Evolutionary conservation across 2,888 invertebrate species (phyloP).

Genomic region (Drosophila formosana): DNA sequence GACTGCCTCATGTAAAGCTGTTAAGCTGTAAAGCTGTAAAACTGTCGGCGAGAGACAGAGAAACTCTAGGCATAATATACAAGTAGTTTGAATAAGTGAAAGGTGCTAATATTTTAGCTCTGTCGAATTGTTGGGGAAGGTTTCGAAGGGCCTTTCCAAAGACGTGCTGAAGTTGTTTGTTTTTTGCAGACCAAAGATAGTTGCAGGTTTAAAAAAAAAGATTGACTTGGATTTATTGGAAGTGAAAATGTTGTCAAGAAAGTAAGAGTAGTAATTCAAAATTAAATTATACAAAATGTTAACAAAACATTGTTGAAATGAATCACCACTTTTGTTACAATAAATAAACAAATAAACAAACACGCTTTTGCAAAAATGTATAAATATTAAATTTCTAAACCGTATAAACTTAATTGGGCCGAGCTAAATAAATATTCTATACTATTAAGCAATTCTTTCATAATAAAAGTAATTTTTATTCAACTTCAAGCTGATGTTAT

Average conservation of each 20-base stretch:
- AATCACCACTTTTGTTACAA: neutral
- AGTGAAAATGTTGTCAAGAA: neutral
- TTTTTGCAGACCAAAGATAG: neutral
- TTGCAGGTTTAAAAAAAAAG: constrained; percentile 1
- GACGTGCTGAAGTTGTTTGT: neutral
- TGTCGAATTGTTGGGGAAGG: constrained; percentile 5
- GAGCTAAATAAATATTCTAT: neutral
- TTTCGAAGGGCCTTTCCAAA: constrained; percentile 16
- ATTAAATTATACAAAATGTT: neutral
- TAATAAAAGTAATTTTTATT: neutral
- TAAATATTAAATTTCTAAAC: neutral
- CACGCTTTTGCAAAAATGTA: neutral
- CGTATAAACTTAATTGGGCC: neutral
- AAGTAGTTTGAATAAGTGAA: constrained; percentile 30
- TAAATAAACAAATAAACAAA: neutral
- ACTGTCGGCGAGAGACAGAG: constrained; percentile 23
- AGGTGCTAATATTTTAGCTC: constrained; percentile 41
- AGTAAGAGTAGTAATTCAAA: neutral
- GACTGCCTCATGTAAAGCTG: constrained; percentile 8
- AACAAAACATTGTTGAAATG: neutral
- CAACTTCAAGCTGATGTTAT: neutral
- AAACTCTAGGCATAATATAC: constrained; percentile 27
- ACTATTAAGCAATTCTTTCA: neutral
- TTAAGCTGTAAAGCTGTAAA: constrained; percentile 17
- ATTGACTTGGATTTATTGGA: neutral